Base-by-base conservation (phyloP, 2,113 vertebrate genomes). In the Silurus asotus region DNA sequence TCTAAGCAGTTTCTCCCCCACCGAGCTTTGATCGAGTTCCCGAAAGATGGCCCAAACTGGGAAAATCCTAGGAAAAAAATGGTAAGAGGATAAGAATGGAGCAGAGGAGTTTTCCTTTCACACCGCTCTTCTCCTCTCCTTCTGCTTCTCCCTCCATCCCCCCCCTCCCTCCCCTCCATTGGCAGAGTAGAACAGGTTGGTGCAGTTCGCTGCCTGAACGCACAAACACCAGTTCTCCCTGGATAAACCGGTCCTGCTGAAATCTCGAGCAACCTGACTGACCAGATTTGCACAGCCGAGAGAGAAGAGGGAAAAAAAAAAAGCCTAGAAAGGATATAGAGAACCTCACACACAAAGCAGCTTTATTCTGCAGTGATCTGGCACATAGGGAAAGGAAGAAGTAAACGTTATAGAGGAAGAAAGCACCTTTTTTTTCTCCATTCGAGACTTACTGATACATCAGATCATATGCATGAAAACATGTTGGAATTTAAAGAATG, bases 171-270 rank as follows among this genome's bases (percentile, higher is more conserved):
- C 72, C 49, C 48, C 64, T 79, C 37, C 82, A 91, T 88, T 93
- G 90, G 89, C 90, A 91, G 91, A 81, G 91, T 84, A 90, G 86
- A 95, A 96, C 94, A 92, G 91, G 94, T 95, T 70, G 45, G 94
- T 86, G 92, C 93, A 25, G 94, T 93, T 84, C 86, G 89, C 87
- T 91, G 90, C 92, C 90, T 91, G 84, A 91, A 90, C 91, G 92
- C 93, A 94, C 93, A 94, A 94, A 95, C 93, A 93, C 87, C 19
- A 94, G 93, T 95, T 94, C 79, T 91, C 88, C 93, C 94, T 95
- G 89, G 94, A 94, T 93, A 93, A 93, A 94, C 95, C 93, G 90
- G 95, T 95, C 94, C 88, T 93, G 90, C 93, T 92, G 93, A 94
- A 95, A 95, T 95, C 93, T 89, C 87, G 93, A 88, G 90, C 75